Conservation (phyloP, 2,888 invertebrate genomes). For the Chironomus riparius region DNA sequence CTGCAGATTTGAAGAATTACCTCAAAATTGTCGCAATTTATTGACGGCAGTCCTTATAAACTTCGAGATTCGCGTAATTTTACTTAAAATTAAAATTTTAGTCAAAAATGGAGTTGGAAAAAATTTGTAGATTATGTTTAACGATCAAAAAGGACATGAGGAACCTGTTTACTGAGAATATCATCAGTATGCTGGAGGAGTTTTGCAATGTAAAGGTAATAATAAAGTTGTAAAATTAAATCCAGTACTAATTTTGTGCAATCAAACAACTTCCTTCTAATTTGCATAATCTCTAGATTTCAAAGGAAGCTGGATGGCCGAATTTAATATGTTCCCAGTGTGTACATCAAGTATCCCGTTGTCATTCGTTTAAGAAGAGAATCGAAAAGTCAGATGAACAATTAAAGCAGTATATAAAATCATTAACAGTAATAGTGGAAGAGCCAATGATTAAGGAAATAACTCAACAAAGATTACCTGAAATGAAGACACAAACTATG, state of each 20-base stretch:
- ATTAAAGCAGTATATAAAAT: constrained; percentile 45
- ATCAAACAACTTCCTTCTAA: constrained; percentile 9
- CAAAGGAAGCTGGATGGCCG: constrained; percentile 52
- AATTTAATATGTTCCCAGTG: constrained; percentile 54
- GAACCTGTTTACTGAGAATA: constrained; percentile 54
- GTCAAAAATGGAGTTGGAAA: constrained; percentile 43
- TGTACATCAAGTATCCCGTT: constrained; percentile 55
- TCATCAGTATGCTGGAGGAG: constrained; percentile 56
- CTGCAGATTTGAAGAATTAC: background rate
- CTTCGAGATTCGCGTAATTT: background rate
- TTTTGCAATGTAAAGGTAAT: constrained; percentile 52
- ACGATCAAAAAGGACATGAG: constrained; percentile 56
- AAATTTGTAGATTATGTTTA: constrained; percentile 55
- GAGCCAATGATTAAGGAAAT: constrained; percentile 32
- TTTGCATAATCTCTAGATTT: constrained; percentile 41
- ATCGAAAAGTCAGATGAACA: constrained; percentile 51
- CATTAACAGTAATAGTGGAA: constrained; percentile 39
- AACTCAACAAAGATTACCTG: constrained; percentile 25
- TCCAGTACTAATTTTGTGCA: background rate
- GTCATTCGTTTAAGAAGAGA: constrained; percentile 53
- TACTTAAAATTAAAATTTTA: background rate
- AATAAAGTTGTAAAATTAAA: background rate
- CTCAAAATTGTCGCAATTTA: background rate
- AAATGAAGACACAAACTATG: constrained; percentile 14
- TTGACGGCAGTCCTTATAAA: background rate